Base-by-base conservation (phyloP, 2,888 invertebrate species). In the Trichogramma evanescens region DNA sequence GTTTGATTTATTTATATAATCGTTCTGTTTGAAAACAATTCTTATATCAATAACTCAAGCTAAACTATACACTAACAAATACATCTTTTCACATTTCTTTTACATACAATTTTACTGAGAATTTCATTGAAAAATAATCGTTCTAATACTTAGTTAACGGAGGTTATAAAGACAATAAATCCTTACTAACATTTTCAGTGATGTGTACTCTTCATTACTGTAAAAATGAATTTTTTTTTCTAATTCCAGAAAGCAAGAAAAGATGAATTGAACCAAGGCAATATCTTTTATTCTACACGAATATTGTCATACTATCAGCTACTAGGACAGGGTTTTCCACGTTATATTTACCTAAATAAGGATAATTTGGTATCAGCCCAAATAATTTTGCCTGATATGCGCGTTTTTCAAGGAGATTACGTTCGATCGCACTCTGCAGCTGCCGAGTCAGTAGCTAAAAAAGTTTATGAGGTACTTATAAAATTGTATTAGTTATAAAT, bases 401-500 rank as follows among this genome's bases (percentile, higher is more conserved):
- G 77, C 42, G 66, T 77, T 9, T 80, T 82, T 61, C 72, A 75
- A 44, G 82, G 84, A 6, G 78, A 80, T 5, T 72, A 77, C 42
- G 79, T 79, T n/a, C 54, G 66, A 4, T 78, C 73, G 40, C 77
- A 78, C 58, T 80, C 80, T 55, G 78, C 80, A 63, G 85, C 82
- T 2, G 78, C 79, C 5, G 82, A 81, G 65, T 78, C 71, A 63
- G 80, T 77, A 2, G 82, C 82, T 0, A 71, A 70, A 13, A 73
- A 75, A 60, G 78, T 80, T 38, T 74, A 70, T 44, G 68, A 69
- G 66, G 74, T 71, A 56, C 48, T 55, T 26, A 50, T 45, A 46
- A 50, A 10, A 45, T 45, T 45, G n/a, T n/a, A 45, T 45, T 9
- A n/a, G n/a, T 9, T 45, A 45, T 45, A n/a, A 2, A n/a, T 45